Evolutionary conservation across 2,888 invertebrate species (phyloP), one percentile per base, ranked within the genome.

Genomic region (Troides helena): DNA sequence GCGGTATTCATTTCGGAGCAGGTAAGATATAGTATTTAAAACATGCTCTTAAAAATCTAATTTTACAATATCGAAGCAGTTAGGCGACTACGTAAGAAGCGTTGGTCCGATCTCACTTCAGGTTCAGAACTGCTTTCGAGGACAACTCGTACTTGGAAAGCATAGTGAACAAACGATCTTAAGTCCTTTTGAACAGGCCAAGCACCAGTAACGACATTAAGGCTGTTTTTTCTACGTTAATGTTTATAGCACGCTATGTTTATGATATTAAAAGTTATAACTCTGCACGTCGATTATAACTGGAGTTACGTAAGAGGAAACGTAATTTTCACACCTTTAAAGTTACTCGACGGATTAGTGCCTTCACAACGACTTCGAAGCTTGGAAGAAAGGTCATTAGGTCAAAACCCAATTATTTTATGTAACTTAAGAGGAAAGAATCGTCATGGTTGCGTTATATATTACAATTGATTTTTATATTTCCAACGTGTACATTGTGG

Each of bases 391-490:
- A 68, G 58, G 62, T 68, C 62, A n/a, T 58, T 58, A 23, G 23
- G 58, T 50, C 58, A 46, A 67, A 62, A 17, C 46, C 43, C 63
- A 63, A 63, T 63, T 63, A 18, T 59, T 43, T 65, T 65, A 65
- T 46, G 25, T 65, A 65, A 65, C 58, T n/a, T 36, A 46, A 21
- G 58, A 57, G 30, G 12, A 63, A 36, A 57, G 30, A 36, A 17
- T n/a, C 8, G 0, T 12, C 36, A 50, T n/a, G 25, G 58, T 59
- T 46, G 8, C 58, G n/a, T 0, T n/a, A n/a, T 36, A 46, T n/a
- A 58, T 50, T 60, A 50, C 65, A 66, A 60, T 60, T 50, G 59
- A 53, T 66, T 39, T 57, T 66, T 66, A 66, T 10, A 53, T 60
- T 50, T 60, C n/a, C 46, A 46, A 60, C 30, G 59, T 30, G 14